Percentiles rank a stretch among this genome's conserved stretches.
Conservation (phyloP, 2,113 vertebrate genomes). For the Pangasianodon hypophthalmus region DNA sequence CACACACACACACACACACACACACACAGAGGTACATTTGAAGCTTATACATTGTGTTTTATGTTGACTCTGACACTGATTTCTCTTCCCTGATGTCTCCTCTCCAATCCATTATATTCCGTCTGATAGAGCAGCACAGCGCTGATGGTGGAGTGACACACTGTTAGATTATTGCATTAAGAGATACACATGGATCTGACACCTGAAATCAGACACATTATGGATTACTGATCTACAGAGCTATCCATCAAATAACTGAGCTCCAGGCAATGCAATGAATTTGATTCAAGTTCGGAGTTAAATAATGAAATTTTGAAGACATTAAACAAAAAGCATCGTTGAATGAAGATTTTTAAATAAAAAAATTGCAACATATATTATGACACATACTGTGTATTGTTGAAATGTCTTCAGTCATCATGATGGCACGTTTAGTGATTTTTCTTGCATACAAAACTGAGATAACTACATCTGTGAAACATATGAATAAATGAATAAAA, state of each 20-base stretch:
- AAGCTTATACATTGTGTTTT: background rate
- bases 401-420: background rate
- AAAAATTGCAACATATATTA: background rate
- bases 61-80: background rate
- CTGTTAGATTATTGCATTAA: background rate
- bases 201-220: constrained; percentile 10
- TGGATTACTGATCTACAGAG: background rate
- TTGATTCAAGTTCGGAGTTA: background rate
- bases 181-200: background rate
- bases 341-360: background rate
- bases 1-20: background rate
- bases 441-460: background rate
- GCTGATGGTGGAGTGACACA: background rate
- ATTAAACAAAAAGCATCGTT: background rate
- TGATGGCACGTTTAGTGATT: background rate
- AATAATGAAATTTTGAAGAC: background rate
- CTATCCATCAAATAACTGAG: background rate
- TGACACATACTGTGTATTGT: background rate
- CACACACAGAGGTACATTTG: background rate
- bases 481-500: background rate
- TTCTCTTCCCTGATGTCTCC: background rate
- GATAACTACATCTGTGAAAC: background rate
- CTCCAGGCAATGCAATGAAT: background rate
- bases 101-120: background rate
- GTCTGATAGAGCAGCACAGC: background rate